These are phyloP conservation scores for Boulengeromyrus knoepffleri DNA, from an alignment of 2,113 vertebrate genomes.

Conservation along the genomic window DNA sequence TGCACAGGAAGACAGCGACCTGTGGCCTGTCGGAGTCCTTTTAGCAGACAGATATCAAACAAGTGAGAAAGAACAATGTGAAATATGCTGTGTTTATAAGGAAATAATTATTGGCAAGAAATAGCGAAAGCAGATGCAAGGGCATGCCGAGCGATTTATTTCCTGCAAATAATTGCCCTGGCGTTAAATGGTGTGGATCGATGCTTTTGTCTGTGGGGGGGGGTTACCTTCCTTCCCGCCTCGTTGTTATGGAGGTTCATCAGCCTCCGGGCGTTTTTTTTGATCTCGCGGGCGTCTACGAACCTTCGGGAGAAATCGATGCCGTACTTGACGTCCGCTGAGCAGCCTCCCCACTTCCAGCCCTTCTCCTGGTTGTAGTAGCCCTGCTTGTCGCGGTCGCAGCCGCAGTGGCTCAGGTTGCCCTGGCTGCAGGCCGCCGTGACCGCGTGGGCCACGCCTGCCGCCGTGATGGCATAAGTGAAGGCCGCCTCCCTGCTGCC, in stretches of 20 bases:
- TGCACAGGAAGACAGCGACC: neutral
- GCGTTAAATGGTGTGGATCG: neutral
- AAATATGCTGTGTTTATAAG: neutral
- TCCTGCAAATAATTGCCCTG: conserved; percentile 6
- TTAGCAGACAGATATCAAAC: neutral
- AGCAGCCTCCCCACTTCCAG: conserved; percentile 99
- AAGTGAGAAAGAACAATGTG: neutral
- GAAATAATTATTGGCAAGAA: conserved; percentile 9
- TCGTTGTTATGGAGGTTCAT: conserved; percentile 99
- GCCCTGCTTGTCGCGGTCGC: conserved; percentile 95
- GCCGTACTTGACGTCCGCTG: conserved; percentile 91
- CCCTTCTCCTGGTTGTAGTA: conserved; percentile 94
- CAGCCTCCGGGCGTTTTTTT: conserved; percentile 89
- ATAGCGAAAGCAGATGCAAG: neutral
- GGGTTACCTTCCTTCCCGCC: conserved; percentile 89
- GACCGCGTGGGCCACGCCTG: conserved; percentile 89
- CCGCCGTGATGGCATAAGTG: conserved; percentile 93
- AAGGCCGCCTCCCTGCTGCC: conserved; percentile 96
- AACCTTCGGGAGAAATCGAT: conserved; percentile 95
- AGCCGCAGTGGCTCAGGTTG: conserved; percentile 96
- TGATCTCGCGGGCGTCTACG: conserved; percentile 93
- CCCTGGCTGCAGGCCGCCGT: conserved; percentile 94
- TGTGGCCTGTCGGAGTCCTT: neutral
- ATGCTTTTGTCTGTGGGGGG: conserved; percentile 9
- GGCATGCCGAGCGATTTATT: neutral